A percentile compares a stretch with the other conserved stretches of the same genome.
These are phyloP conservation scores for Zosterops hypoxanthus DNA, from an alignment of 2,113 vertebrate species.

Conservation along the genomic window DNA sequence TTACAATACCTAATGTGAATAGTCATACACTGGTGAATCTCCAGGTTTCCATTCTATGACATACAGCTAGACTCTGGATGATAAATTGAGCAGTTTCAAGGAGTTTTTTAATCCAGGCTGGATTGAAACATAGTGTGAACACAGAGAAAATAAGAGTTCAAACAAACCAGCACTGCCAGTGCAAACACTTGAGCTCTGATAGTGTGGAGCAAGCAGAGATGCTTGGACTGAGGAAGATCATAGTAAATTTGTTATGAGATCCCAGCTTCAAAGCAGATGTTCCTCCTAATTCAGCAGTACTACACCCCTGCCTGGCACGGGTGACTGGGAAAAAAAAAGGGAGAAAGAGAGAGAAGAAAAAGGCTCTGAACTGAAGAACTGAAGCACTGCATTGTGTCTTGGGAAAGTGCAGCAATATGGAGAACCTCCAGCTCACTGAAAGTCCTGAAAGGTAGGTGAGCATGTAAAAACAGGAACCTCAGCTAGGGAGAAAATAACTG, in stretches of 20 bases:
- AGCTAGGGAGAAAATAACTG: not conserved
- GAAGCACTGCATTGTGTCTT: not conserved
- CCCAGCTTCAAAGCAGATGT: not conserved
- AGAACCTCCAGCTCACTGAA: not conserved
- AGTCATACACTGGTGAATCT: not conserved
- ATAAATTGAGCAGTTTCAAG: not conserved
- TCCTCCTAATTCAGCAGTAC: not conserved
- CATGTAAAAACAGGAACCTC: not conserved
- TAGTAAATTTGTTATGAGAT: not conserved
- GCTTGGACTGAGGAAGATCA: not conserved
- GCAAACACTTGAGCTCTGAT: not conserved
- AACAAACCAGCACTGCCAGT: not conserved
- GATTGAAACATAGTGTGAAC: not conserved
- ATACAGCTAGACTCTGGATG: not conserved
- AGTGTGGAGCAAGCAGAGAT: not conserved
- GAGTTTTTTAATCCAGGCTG: not conserved
- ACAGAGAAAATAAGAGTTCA: not conserved
- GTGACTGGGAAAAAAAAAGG: not conserved
- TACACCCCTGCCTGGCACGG: not conserved
- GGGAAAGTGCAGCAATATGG: not conserved
- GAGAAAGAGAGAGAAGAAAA: not conserved
- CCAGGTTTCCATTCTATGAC: not conserved
- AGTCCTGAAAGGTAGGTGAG: not conserved
- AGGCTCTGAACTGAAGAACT: not conserved
- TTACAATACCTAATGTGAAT: not conserved